Base-by-base conservation (phyloP, 2,113 vertebrate species). In the Myrmecobius fasciatus region DNA sequence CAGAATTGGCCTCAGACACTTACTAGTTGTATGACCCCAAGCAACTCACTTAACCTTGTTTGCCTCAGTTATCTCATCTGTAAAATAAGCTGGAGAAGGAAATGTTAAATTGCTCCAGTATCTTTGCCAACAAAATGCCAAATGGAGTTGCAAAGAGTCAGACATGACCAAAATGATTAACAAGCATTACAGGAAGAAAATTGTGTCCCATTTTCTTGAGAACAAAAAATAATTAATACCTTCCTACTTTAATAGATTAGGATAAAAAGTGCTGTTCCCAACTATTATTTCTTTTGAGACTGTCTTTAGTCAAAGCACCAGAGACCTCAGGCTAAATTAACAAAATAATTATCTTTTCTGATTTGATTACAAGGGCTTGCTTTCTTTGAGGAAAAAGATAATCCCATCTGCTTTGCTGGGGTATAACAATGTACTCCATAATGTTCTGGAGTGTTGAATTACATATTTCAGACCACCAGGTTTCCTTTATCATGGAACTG, bases 401-500 rank as follows among this genome's bases (percentile, higher is more conserved):
- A 83, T 83, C 67, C 67, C n/a, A 43, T 83, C n/a, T 83, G 60
- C 67, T 7, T 83, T 43, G 36, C 17, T 75, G 67, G n/a, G 36
- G 36, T 43, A 83, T 43, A 43, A 83, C 43, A 83, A 43, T 83
- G n/a, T 24, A 48, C 3, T 51, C 89, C 48, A 51, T 49, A 90
- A 51, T 51, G 48, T 90, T 28, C 89, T 51, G 14, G 89, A 26
- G 48, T 90, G 25, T 90, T 48, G 47, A 90, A 48, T 90, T 47
- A 90, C 46, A 90, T 28, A 0, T 93, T 91, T 89, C 53, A 36
- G 95, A 90, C 91, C 43, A 28, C 92, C 95, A 60, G 24, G 67
- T 93, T 67, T 92, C 89, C 93, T 96, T 95, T 6, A 7, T 60
- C 83, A 94, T 91, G 52, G 90, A 88, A 47, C 36, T 46, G 31